These are phyloP conservation scores for Drosophila anomelani DNA, from an alignment of 2,888 invertebrate species.

Conservation along the genomic window DNA sequence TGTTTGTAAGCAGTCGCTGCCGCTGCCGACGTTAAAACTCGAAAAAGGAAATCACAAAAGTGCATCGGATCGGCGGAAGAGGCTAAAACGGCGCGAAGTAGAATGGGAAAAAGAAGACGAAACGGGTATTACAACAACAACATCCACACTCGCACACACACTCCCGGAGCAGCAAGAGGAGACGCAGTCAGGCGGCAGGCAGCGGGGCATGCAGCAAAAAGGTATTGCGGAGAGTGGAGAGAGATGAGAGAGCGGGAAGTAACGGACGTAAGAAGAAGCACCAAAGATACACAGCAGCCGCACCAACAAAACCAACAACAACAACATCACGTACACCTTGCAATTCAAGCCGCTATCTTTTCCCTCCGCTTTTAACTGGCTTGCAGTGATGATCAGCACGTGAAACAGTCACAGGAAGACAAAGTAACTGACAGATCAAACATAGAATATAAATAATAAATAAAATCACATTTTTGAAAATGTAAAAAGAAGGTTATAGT, in stretches of 20 bases:
- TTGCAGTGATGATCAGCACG: slow-evolving; percentile 28
- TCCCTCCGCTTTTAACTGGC: slow-evolving; percentile 40
- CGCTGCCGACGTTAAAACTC: slow-evolving; percentile 61
- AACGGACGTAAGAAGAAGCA: slow-evolving; percentile 71
- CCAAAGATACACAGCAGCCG: slow-evolving; percentile 70
- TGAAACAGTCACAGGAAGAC: slow-evolving; percentile 23
- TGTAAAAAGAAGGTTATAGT: neutral
- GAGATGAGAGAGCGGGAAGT: slow-evolving; percentile 73
- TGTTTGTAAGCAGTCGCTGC: slow-evolving; percentile 55
- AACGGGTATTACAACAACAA: slow-evolving; percentile 77
- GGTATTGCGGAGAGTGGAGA: slow-evolving; percentile 53
- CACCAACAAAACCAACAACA: slow-evolving; percentile 42
- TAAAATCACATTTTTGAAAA: neutral
- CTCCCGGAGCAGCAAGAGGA: slow-evolving; percentile 26
- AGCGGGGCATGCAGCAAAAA: slow-evolving; percentile 51
- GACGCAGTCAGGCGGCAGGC: slow-evolving; percentile 54
- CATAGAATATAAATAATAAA: neutral
- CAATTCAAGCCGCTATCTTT: slow-evolving; percentile 76
- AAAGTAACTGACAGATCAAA: slow-evolving; percentile 14
- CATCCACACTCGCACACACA: slow-evolving; percentile 27
- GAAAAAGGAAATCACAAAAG: slow-evolving; percentile 81
- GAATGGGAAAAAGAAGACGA: slow-evolving; percentile 73
- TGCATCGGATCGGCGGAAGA: slow-evolving; percentile 77
- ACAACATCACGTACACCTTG: slow-evolving; percentile 67
- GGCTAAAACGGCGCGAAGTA: slow-evolving; percentile 74